Evolutionary conservation across 2,797 vertebrate species (phyloP).

Genomic region (Acestrorhynchus altus): DNA sequence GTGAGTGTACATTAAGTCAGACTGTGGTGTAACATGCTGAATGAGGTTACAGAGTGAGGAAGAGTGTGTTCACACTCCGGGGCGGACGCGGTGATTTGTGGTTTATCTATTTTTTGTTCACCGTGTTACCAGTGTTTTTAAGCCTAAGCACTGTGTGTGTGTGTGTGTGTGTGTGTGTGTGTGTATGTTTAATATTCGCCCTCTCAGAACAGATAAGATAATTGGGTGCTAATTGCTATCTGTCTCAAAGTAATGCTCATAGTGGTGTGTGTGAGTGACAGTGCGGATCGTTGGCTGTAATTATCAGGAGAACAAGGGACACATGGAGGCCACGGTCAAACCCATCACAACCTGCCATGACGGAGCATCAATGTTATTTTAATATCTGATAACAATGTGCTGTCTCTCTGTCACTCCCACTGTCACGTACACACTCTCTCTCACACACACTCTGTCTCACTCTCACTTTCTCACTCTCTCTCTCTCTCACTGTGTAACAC

Average conservation of each 20-base stretch:
- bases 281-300: slow-evolving; percentile 59
- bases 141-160: slow-evolving; percentile 1
- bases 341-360: slow-evolving; percentile 48
- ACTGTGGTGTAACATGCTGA: too few species aligned
- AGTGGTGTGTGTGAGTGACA: slow-evolving; percentile 57
- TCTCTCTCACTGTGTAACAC: not conserved
- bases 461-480: not conserved
- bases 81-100: slow-evolving; percentile 1
- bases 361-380: slow-evolving; percentile 51
- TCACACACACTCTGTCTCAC: not conserved
- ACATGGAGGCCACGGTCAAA: slow-evolving; percentile 51
- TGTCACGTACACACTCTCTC: not conserved
- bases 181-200: slow-evolving; percentile 54
- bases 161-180: slow-evolving; percentile 30
- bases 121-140: not conserved
- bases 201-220: slow-evolving; percentile 63
- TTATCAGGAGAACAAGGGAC: slow-evolving; percentile 58
- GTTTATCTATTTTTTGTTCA: slow-evolving; percentile 14
- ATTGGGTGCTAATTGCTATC: slow-evolving; percentile 67
- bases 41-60: too few species aligned
- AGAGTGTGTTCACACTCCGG: not conserved
- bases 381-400: slow-evolving; percentile 41
- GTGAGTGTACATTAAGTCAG: too few species aligned
- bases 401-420: slow-evolving; percentile 14
- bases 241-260: slow-evolving; percentile 51